Evolutionary conservation across 2,113 vertebrate genomes (phyloP), one percentile per base, ranked within the genome.

Genomic region (Aix galericulata): DNA sequence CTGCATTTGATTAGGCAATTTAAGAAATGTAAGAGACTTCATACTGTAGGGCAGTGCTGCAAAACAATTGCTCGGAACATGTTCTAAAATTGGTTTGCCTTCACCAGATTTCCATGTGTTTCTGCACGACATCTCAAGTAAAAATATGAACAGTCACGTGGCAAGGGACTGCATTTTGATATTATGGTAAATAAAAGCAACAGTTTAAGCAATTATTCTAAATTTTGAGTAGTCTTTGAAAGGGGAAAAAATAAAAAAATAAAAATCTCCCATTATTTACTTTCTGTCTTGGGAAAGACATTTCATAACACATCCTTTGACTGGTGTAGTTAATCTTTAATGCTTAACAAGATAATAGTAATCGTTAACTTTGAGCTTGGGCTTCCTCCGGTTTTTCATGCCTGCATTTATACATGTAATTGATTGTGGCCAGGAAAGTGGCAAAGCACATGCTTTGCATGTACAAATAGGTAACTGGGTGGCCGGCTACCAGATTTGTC

Each of bases 1-100:
- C 97, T 97, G 96, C 92, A 92, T 98, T 98, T 98, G 97, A 97
- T 97, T 96, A 97, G 93, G 93, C 95, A 97, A 95, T 97, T 98
- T 91, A 93, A 96, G 96, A 97, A 96, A 96, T 95, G 96, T 91
- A 95, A 95, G 96, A 97, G 93, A 94, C 97, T 94, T 94, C 95
- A 96, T 96, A 97, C 95, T 97, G 82, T 94, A 98, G 96, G 97
- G 96, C 97, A 98, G 89, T 96, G 96, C 98, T 97, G 86, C 97
- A 97, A 98, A 98, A 98, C 95, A 88, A 89, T 92, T 97, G 91
- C 93, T 86, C 68, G 76, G 97, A 91, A 96, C 95, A 95, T 97
- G 95, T 98, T 98, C 97, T 97, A 97, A 98, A 98, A 98, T 97
- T 98, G 87, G 95, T 97, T 98, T 96, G 88, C 96, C 97, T 97